phyloP scores from a whole-genome alignment of 2,888 invertebrate genomes.

The Siphlonurus alternatus region DNA sequence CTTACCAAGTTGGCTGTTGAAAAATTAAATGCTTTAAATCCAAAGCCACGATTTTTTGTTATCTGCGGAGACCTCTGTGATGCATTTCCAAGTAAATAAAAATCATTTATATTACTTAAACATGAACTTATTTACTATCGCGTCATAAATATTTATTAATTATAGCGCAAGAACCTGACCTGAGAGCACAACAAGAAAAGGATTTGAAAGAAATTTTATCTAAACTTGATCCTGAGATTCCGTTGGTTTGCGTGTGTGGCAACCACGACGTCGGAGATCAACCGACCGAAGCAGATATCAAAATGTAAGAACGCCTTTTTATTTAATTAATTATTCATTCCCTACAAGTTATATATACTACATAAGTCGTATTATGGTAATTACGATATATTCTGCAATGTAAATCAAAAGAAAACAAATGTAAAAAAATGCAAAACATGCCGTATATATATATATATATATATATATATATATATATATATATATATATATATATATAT shows the following conservation, averaged over 20 bases:
- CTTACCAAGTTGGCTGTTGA: slow-evolving; percentile 23
- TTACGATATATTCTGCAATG: too few relatives aligned
- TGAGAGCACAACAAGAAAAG: slow-evolving; percentile 23
- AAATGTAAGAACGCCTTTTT: slow-evolving; percentile 18
- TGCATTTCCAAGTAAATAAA: slow-evolving; percentile 25
- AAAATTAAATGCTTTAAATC: slow-evolving; percentile 26
- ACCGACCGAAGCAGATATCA: slow-evolving; percentile 25
- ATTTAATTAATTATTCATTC: too few relatives aligned
- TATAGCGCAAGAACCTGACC: slow-evolving; percentile 11
- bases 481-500: too few relatives aligned
- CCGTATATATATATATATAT: too few relatives aligned
- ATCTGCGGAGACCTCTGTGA: slow-evolving; percentile 33
- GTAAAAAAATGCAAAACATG: too few relatives aligned
- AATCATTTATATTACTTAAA: too few relatives aligned
- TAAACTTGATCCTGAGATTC: slow-evolving; percentile 26
- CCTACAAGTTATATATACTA: too few relatives aligned
- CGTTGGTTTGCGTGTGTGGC: slow-evolving; percentile 32
- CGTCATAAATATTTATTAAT: slow-evolving; percentile 5
- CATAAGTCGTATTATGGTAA: too few relatives aligned
- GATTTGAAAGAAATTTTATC: slow-evolving; percentile 25
- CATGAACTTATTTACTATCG: slow-evolving; percentile 5
- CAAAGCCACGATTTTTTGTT: slow-evolving; percentile 29
- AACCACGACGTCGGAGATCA: slow-evolving; percentile 34
- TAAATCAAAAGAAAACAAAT: too few relatives aligned
- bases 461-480: too few relatives aligned